phyloP scores from a whole-genome alignment of 2,888 invertebrate genomes.

The Camptogramma bilineatum region DNA sequence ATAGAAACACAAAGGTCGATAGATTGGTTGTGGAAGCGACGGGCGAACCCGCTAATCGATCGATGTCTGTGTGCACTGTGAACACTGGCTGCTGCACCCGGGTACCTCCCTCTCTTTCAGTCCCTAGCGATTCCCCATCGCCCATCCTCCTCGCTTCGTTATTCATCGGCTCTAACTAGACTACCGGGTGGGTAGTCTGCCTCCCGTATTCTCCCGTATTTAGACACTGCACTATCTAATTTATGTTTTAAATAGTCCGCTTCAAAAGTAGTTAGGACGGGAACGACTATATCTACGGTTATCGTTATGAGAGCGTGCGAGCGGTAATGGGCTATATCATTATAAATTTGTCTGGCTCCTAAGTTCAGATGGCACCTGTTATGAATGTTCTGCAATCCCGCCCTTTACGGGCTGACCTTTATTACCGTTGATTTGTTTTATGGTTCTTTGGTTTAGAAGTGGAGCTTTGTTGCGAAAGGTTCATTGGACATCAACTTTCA shows the following conservation, averaged over 20 bases:
- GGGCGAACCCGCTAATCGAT: constrained; percentile 79
- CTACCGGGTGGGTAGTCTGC: constrained; percentile 77
- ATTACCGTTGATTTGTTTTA: constrained; percentile 52
- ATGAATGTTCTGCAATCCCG: constrained; percentile 63
- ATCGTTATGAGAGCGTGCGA: constrained; percentile 68
- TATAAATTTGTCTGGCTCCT: constrained; percentile 76
- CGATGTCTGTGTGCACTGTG: constrained; percentile 79
- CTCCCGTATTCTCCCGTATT: constrained; percentile 81
- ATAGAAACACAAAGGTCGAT: constrained; percentile 74
- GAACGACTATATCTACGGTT: constrained; percentile 73
- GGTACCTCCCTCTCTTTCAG: constrained; percentile 71
- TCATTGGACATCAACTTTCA: constrained; percentile 73
- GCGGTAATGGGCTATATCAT: constrained; percentile 76
- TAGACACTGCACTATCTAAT: constrained; percentile 83
- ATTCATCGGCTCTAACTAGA: constrained; percentile 77
- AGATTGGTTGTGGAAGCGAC: constrained; percentile 71
- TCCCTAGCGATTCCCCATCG: constrained; percentile 58
- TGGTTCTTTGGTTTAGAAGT: constrained; percentile 48
- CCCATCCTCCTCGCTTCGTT: constrained; percentile 77
- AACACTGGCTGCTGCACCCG: constrained; percentile 70
- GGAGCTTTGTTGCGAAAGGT: constrained; percentile 60
- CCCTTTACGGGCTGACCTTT: constrained; percentile 60
- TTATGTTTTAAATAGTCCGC: constrained; percentile 81
- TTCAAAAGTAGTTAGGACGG: constrained; percentile 68
- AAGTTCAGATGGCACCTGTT: constrained; percentile 60